These are phyloP conservation scores for Ifrita kowaldi DNA, from an alignment of 2,113 vertebrate species.

Conservation along the genomic window DNA sequence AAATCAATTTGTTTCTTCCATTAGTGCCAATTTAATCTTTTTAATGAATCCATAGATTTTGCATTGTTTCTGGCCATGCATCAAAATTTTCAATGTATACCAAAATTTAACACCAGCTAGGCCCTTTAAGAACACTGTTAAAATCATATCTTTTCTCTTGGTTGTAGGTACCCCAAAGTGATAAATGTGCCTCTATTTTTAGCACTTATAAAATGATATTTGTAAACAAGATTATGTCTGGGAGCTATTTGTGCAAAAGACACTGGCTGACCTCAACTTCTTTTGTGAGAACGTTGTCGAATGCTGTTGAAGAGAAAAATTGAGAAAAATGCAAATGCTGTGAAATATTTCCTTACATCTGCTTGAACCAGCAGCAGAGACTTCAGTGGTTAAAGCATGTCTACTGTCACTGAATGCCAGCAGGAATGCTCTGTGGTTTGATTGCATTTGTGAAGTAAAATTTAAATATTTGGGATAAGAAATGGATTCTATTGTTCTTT, in stretches of 20 bases:
- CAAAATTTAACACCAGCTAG: neutral
- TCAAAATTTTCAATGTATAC: neutral
- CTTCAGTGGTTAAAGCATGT: neutral
- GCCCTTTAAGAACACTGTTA: neutral
- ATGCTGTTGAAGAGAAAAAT: neutral
- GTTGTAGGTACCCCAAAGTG: neutral
- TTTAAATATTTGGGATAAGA: neutral
- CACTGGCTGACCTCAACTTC: neutral
- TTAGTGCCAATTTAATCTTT: neutral
- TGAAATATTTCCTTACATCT: neutral
- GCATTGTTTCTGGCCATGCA: neutral
- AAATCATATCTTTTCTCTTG: neutral
- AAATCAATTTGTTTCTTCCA: neutral
- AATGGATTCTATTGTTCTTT: neutral
- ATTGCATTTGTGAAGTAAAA: neutral
- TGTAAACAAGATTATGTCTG: neutral
- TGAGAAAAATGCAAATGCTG: neutral
- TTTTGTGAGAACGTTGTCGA: neutral
- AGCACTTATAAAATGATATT: neutral
- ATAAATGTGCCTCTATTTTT: neutral
- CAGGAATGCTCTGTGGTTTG: neutral
- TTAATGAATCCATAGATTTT: neutral
- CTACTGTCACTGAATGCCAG: neutral
- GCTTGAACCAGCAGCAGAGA: neutral
- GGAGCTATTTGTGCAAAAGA: neutral